Base-by-base conservation (phyloP, 2,888 invertebrate genomes). In the Augiades crinisus region DNA sequence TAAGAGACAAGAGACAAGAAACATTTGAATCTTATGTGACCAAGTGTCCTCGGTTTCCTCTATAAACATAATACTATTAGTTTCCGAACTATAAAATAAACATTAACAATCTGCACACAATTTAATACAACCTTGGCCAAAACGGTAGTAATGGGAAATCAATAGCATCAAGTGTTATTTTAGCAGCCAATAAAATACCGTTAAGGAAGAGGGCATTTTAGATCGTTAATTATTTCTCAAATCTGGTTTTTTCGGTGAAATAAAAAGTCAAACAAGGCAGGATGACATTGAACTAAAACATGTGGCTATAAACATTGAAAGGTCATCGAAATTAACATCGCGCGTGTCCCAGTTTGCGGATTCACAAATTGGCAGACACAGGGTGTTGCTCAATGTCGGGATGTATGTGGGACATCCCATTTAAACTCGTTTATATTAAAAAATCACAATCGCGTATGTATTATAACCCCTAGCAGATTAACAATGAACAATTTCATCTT, bases 321-420 rank as follows among this genome's bases (percentile, higher is more conserved):
- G 86, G 85, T 77, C 82, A 80, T 78, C 78, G 75, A 77, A 81
- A 81, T 81, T 76, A 77, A 77, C 71, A 78, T 81, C 76, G 74
- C 65, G 68, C 69, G 68, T 78, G 87, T 83, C 81, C 84, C 78
- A 83, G 69, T 81, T 85, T 71, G 74, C 68, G 70, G 64, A 78
- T 75, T 75, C 68, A 70, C 75, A 76, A 79, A 75, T 78, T 77
- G 72, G 76, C 73, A 65, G 68, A 78, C 75, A 79, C 81, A 79
- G 82, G 81, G 33, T 27, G 43, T 36, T 41, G 78, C 71, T 61
- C 41, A 34, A 34, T 49, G 49, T 14, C 14, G 6, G 40, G 16
- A 21, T 22, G 10, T 10, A 38, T 3, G 10, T 8, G 22, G 47
- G 47, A 40, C 16, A 31, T 40, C 47, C 38, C 7, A 24, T 36